phyloP scores from a whole-genome alignment of 2,888 invertebrate species.

The Agrotis clavis region DNA sequence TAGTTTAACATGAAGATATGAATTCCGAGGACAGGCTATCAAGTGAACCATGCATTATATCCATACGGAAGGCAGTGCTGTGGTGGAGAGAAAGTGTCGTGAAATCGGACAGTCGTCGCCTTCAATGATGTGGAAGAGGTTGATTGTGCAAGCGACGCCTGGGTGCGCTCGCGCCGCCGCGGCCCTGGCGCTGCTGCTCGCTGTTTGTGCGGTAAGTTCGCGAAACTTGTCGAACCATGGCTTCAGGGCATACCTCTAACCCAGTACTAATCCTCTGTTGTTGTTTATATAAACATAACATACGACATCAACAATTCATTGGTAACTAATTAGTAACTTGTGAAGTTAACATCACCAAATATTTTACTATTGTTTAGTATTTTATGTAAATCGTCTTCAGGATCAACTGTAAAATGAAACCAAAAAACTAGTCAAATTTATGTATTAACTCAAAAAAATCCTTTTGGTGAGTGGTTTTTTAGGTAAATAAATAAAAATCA shows the following conservation, averaged over 20 bases:
- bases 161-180: slow-evolving; percentile 72
- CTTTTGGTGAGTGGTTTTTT: no score
- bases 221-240: neutral
- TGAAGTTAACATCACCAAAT: neutral
- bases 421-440: neutral
- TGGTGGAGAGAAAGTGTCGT: slow-evolving; percentile 89
- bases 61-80: slow-evolving; percentile 70
- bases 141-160: slow-evolving; percentile 88
- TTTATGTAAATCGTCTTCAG: no score
- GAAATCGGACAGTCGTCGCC: slow-evolving; percentile 88
- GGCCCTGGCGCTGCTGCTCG: slow-evolving; percentile 77
- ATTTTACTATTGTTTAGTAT: neutral
- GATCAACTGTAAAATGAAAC: no score
- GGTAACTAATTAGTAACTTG: neutral
- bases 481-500: no score
- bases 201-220: slow-evolving; percentile 78
- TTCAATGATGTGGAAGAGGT: slow-evolving; percentile 91
- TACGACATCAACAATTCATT: slow-evolving; percentile 27
- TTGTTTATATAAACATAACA: slow-evolving; percentile 55
- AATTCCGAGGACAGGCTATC: slow-evolving; percentile 64
- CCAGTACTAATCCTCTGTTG: slow-evolving; percentile 31
- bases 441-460: neutral
- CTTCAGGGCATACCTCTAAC: neutral
- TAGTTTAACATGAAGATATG: slow-evolving; percentile 74
- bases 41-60: slow-evolving; percentile 74